These are phyloP conservation scores for Vesta saturnalis DNA, from an alignment of 2,888 invertebrate genomes.

Conservation along the genomic window DNA sequence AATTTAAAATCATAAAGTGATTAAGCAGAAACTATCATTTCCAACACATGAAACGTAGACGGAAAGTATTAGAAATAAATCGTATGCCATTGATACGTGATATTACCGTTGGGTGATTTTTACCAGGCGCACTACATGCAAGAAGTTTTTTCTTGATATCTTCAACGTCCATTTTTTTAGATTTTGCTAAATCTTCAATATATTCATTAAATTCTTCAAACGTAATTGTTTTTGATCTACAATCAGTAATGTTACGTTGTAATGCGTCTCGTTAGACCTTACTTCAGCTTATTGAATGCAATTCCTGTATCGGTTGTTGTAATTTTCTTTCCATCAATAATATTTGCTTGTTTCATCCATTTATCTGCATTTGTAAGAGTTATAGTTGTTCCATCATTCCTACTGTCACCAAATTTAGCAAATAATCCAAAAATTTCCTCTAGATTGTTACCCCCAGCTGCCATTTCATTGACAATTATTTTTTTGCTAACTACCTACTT, in stretches of 20 bases:
- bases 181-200: conserved; percentile 82
- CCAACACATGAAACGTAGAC: too few relatives aligned
- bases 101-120: conserved; percentile 7
- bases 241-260: too few relatives aligned
- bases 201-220: conserved; percentile 66
- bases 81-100: too few relatives aligned
- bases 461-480: too few relatives aligned
- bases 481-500: too few relatives aligned
- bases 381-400: conserved; percentile 85
- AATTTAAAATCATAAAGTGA: too few relatives aligned
- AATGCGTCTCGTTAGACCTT: too few relatives aligned
- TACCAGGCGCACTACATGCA: conserved; percentile 80
- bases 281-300: conserved; percentile 83
- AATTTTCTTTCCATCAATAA: conserved; percentile 77
- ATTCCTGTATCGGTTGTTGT: conserved; percentile 92
- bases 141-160: conserved; percentile 82
- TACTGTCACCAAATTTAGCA: conserved; percentile 87
- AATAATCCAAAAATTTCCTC: conserved; percentile 80
- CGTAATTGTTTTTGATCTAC: too few relatives aligned
- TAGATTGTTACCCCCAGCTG: conserved; percentile 34
- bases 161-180: conserved; percentile 77
- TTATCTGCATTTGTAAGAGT: conserved; percentile 92
- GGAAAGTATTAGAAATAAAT: too few relatives aligned
- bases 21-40: too few relatives aligned
- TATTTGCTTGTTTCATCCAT: conserved; percentile 93